These are phyloP conservation scores for Proisotoma minuta DNA, from an alignment of 2,888 invertebrate genomes.

Conservation along the genomic window DNA sequence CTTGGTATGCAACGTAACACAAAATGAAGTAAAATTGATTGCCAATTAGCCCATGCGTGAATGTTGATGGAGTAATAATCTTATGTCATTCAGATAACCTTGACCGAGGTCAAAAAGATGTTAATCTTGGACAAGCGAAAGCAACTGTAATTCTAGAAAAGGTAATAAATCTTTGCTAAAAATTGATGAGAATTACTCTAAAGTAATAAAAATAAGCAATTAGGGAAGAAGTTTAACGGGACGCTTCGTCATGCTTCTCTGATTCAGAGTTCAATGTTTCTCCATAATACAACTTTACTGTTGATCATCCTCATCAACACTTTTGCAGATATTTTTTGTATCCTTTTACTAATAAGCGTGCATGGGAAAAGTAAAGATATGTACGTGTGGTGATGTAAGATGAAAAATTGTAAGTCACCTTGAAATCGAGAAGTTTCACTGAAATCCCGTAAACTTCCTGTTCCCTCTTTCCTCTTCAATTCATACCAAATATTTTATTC, in stretches of 20 bases:
- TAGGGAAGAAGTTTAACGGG: not conserved
- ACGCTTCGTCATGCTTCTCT: conserved; percentile 18
- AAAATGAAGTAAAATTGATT: not conserved
- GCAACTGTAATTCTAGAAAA: not conserved
- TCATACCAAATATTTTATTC: too few species aligned
- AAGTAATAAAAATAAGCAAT: too few species aligned
- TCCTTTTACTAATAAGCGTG: not conserved
- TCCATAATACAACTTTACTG: not conserved
- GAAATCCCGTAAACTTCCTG: too few species aligned
- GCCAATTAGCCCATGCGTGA: too few species aligned
- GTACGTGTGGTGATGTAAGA: too few species aligned
- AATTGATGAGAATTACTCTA: too few species aligned
- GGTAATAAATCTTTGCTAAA: not conserved
- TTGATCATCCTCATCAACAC: too few species aligned
- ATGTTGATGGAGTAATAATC: not conserved
- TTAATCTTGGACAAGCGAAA: too few species aligned
- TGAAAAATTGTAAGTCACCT: too few species aligned
- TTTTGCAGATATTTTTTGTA: not conserved
- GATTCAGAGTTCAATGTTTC: conserved; percentile 26
- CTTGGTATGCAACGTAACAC: not conserved
- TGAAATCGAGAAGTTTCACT: too few species aligned
- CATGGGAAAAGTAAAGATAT: too few species aligned
- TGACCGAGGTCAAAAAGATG: not conserved
- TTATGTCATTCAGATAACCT: not conserved
- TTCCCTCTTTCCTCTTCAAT: too few species aligned